Percentiles rank a stretch among this genome's conserved stretches.
Conservation (phyloP, 2,797 vertebrate genomes). For the Xiphophorus birchmanni region DNA sequence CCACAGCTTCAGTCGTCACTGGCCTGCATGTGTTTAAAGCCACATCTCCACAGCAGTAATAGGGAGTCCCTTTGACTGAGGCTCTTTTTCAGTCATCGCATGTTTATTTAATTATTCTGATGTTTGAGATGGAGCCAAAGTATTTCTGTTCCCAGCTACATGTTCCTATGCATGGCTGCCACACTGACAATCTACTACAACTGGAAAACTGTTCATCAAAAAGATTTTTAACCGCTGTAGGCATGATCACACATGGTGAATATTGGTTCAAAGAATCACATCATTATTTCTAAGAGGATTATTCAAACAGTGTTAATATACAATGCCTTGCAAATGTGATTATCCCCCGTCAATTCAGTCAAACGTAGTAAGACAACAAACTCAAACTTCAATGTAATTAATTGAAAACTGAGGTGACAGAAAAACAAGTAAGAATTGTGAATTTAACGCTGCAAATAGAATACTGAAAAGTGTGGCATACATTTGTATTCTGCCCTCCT, state of each 20-base stretch:
- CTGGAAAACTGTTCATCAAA: slow-evolving; percentile 35
- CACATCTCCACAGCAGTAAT: slow-evolving; percentile 46
- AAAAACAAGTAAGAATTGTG: not conserved
- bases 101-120: slow-evolving; percentile 72
- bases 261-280: not conserved
- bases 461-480: not conserved
- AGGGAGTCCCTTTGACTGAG: slow-evolving; percentile 74
- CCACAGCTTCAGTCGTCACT: slow-evolving; percentile 56
- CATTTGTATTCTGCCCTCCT: not conserved
- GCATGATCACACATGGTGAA: not conserved
- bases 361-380: not conserved
- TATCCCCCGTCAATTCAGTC: not conserved
- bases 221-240: not conserved
- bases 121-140: slow-evolving; percentile 55
- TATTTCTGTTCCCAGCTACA: slow-evolving; percentile 50
- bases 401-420: not conserved
- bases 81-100: slow-evolving; percentile 65
- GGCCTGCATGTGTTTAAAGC: slow-evolving; percentile 42
- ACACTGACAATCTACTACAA: slow-evolving; percentile 43
- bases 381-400: not conserved
- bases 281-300: not conserved
- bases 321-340: not conserved
- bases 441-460: not conserved
- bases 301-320: not conserved
- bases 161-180: slow-evolving; percentile 52